Evolutionary conservation across 2,113 vertebrate species (phyloP), one percentile per base, ranked within the genome.

Genomic region (Rallus limicola): DNA sequence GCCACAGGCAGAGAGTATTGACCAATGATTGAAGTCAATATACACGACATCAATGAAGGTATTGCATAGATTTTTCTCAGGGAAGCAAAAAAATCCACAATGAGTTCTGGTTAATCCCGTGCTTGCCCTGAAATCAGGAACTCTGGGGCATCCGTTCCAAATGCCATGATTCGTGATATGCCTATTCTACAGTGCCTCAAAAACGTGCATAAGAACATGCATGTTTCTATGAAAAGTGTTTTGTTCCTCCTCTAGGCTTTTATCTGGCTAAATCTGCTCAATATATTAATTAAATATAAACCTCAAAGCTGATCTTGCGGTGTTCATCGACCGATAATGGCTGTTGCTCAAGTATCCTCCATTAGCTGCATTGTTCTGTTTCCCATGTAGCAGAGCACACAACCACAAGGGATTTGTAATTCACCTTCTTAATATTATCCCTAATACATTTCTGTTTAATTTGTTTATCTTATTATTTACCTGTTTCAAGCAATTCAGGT

Each of bases 261-360:
- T 92, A 86, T 77, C 81, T 88, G 69, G 53, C 38, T 88, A 88
- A 93, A 77, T 92, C 72, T 71, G 64, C 56, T 91, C 91, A 88
- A 92, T 86, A 94, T 90, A 93, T 86, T 95, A 94, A 94, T 95
- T 92, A 92, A 93, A 89, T 80, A 92, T 84, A 94, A 90, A 95
- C 82, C 70, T 93, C 91, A 94, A 94, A 96, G 78, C 36, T 70
- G 79, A 79, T 90, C 53, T 90, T 65, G 65, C 40, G 36, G 76
- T 94, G 89, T 95, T 92, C 85, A 94, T 96, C 0, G 53, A 94
- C 65, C 0, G 0, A 40, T 44, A 91, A 74, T 13, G 77, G 84
- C 52, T 90, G 74, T 91, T 88, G 83, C 63, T 94, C 65, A 81
- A 86, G n/a, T 65, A 88, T 81, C 52, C 70, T 67, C 81, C 75